Evolutionary conservation across 2,797 vertebrate genomes (phyloP), one percentile per base, ranked within the genome.

Genomic region (Centropyge bicolor): DNA sequence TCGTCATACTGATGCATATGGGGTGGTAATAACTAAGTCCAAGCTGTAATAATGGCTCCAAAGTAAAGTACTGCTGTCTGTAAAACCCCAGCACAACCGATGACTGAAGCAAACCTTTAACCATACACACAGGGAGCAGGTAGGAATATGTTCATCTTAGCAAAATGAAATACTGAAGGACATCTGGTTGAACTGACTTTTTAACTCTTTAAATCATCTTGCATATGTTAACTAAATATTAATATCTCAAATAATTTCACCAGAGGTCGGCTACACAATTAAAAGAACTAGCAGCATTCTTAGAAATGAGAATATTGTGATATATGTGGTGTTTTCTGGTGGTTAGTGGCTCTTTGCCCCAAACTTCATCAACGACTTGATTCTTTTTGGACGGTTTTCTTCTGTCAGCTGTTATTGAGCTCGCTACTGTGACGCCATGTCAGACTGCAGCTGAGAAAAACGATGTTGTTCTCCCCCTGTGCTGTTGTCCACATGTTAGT

Each of bases 401-500:
- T 69, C 49, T 17, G 76, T 60, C 13, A 24, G 14, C 41, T 4
- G 0, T 56, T 22, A 13, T 17, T 69, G 49, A 56, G n/a, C 4
- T 76, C 40, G 16, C 24, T 68, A 5, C 7, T 1, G 27, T 0
- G 1, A 8, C 2, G 4, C 11, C 5, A 1, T 16, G 54, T 24
- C n/a, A 9, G 52, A 43, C 40, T n/a, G 9, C 8, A 45, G 56
- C 36, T 54, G 10, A 38, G 14, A 51, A 10, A 5, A 60, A 31
- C 2, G 1, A 20, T 7, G 17, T 38, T 14, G 38, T 36, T 68
- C 40, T 27, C 1, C 27, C 7, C 45, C n/a, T 8, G 27, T 27
- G 13, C n/a, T 10, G 36, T 4, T 0, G 51, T 69, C 11, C 1
- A 38, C 35, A 1, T 0, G 8, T 87, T 89, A 95, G 70, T 95